Evolutionary conservation across 2,888 invertebrate genomes (phyloP).

Genomic region (Heteromyza rotundicornis): DNA sequence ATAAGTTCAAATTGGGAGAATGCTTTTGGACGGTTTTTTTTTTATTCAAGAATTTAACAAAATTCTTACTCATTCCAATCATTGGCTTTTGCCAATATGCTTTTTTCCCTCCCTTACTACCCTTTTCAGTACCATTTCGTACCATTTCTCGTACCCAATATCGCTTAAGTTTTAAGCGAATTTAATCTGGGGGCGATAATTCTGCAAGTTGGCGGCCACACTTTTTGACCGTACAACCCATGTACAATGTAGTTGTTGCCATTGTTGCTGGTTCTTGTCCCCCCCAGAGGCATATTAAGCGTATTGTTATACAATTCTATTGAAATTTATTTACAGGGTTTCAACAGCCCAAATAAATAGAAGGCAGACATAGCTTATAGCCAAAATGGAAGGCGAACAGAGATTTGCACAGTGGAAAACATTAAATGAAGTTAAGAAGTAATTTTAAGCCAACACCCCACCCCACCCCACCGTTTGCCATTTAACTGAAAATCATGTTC

Average conservation of each 20-base stretch:
- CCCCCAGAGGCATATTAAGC: slow-evolving; percentile 46
- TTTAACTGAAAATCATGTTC: not conserved
- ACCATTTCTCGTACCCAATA: too few species aligned
- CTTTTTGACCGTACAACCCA: not conserved
- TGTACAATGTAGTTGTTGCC: slow-evolving; percentile 3
- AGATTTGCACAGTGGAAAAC: slow-evolving; percentile 27
- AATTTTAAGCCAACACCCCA: not conserved
- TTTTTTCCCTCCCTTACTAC: too few species aligned
- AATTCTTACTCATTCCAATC: too few species aligned
- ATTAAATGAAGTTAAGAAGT: not conserved
- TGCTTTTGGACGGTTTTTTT: not conserved
- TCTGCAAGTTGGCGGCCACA: slow-evolving; percentile 1
- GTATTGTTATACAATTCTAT: slow-evolving; percentile 53
- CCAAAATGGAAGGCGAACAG: not conserved
- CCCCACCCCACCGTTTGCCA: too few species aligned
- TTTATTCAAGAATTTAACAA: too few species aligned
- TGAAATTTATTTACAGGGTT: slow-evolving; percentile 54
- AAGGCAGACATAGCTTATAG: slow-evolving; percentile 34
- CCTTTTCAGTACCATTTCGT: too few species aligned
- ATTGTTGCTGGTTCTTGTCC: not conserved
- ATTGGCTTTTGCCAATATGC: too few species aligned
- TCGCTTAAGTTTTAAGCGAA: slow-evolving; percentile 1
- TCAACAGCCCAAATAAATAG: slow-evolving; percentile 49
- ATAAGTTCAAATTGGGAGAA: too few species aligned
- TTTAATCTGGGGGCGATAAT: slow-evolving; percentile 15